Evolutionary conservation across 2,888 invertebrate species (phyloP).

Genomic region (Leptinotarsa rubiginosa): DNA sequence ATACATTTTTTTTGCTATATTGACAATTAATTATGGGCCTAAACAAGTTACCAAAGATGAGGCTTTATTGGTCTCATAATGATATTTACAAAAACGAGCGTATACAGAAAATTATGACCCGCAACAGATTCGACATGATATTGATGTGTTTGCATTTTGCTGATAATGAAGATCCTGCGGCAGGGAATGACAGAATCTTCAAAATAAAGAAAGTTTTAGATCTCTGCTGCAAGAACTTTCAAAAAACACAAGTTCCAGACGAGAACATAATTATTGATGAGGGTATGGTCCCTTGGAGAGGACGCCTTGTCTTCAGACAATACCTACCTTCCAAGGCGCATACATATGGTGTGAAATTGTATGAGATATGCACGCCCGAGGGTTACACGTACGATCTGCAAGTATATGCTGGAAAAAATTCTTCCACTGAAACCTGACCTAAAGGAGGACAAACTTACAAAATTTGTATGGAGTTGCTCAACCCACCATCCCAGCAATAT

Average conservation of each 20-base stretch:
- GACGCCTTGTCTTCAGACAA: constrained; percentile 23
- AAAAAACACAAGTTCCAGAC: constrained; percentile 23
- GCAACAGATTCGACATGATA: constrained; percentile 25
- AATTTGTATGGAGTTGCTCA: not conserved
- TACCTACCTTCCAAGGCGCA: constrained; percentile 30
- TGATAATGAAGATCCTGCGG: constrained; percentile 25
- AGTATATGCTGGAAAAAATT: constrained; percentile 19
- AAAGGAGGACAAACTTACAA: constrained; percentile 3
- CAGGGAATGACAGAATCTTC: constrained; percentile 16
- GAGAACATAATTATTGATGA: constrained; percentile 31
- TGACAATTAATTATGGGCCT: constrained; percentile 29
- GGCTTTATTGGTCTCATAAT: constrained; percentile 32
- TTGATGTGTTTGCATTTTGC: constrained; percentile 32
- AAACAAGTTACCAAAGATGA: constrained; percentile 30
- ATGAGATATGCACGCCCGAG: constrained; percentile 22
- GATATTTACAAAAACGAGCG: not conserved
- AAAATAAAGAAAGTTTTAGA: constrained; percentile 28
- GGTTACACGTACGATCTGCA: constrained; percentile 16
- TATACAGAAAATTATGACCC: not conserved
- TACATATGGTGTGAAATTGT: constrained; percentile 26
- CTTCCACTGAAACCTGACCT: not conserved
- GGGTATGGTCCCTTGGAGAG: constrained; percentile 33
- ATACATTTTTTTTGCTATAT: constrained; percentile 23
- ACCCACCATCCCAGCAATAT: no score
- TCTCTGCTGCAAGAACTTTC: constrained; percentile 26